Evolutionary conservation across 1,140 invertebrate species (phyloP).

Genomic region (Rhagoletis pomonella): DNA sequence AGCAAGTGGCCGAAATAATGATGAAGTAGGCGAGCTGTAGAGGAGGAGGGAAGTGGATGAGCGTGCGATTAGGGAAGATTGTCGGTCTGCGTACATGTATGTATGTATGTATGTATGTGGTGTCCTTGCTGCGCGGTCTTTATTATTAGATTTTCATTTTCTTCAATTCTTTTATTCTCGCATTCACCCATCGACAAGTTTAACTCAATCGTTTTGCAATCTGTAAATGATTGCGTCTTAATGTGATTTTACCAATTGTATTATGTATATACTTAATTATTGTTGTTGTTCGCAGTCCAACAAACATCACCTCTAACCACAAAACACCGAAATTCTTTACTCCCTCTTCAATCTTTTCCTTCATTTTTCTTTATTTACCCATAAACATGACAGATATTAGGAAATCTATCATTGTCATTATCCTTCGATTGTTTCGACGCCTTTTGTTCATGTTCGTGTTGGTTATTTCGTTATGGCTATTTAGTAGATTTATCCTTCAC

Average conservation of each 20-base stretch:
- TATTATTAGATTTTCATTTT: neutral
- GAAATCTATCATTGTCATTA: constrained; percentile 75
- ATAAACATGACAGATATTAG: constrained; percentile 71
- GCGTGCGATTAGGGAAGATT: too few species aligned
- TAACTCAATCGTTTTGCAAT: constrained; percentile 72
- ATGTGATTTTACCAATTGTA: constrained; percentile 57
- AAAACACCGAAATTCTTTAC: neutral
- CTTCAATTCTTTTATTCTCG: neutral
- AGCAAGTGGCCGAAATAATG: neutral
- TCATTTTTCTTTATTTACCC: constrained; percentile 38
- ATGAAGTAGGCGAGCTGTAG: neutral
- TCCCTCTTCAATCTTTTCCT: neutral
- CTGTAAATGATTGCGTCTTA: constrained; percentile 73
- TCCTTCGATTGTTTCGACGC: constrained; percentile 69
- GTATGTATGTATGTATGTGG: neutral
- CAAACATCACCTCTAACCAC: neutral
- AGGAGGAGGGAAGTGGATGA: neutral
- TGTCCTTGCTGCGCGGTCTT: neutral
- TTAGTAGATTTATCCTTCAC: constrained; percentile 30
- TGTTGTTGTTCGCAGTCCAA: neutral
- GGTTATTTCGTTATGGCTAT: constrained; percentile 23
- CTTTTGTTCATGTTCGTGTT: constrained; percentile 36
- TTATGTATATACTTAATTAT: neutral
- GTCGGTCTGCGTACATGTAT: neutral
- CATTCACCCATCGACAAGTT: neutral